Conservation (phyloP, 2,113 vertebrate genomes). For the Anguilla rostrata region DNA sequence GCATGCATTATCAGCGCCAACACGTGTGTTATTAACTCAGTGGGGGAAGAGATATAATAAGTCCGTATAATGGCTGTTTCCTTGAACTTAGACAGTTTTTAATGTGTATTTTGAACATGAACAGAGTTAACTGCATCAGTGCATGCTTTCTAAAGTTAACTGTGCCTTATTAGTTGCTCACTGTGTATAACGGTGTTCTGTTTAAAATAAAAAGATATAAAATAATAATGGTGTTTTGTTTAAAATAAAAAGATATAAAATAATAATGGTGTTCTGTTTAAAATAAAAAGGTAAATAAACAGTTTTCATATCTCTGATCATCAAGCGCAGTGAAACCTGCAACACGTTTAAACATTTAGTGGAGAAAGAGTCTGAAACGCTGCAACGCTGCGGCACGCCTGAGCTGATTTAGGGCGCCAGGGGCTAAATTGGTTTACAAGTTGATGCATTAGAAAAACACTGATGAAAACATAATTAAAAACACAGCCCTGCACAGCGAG, state of each 20-base stretch:
- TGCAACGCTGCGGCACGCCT: constrained; percentile 66
- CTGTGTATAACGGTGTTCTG: background rate
- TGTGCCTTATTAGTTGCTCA: background rate
- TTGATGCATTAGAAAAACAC: constrained; percentile 63
- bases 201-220: background rate
- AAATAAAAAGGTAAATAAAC: background rate
- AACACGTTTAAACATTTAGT: constrained; percentile 70
- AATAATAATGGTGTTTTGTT: no score
- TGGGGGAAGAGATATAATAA: background rate
- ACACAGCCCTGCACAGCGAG: constrained; percentile 47
- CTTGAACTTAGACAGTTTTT: background rate
- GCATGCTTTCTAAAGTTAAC: background rate
- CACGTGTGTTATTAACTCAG: background rate
- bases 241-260: background rate
- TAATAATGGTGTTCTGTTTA: no score
- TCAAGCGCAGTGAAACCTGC: constrained; percentile 57
- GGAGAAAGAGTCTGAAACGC: constrained; percentile 47
- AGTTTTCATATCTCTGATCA: constrained; percentile 43
- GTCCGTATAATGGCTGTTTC: background rate
- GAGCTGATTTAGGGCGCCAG: constrained; percentile 69
- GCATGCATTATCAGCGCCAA: background rate
- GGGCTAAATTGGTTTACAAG: constrained; percentile 68
- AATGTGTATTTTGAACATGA: background rate
- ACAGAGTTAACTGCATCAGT: background rate
- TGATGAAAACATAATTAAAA: constrained; percentile 66